Conservation (phyloP, 2,797 vertebrate species). For the Myripristis jacobus region DNA sequence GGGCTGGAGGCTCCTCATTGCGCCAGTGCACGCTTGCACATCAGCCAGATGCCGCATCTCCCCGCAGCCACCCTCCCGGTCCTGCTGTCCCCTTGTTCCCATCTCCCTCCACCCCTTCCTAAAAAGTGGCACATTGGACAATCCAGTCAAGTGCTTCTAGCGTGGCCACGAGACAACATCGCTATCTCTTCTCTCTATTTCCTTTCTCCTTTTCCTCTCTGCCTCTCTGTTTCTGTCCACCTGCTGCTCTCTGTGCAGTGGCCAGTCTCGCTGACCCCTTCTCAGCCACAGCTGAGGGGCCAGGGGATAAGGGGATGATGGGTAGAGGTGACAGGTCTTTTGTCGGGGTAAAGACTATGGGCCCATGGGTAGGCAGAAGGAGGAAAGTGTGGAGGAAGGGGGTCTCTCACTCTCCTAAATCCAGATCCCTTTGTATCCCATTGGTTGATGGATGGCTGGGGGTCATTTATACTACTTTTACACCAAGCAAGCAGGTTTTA, state of each 20-base stretch:
- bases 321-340: conserved; percentile 66
- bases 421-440: not conserved
- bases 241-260: conserved; percentile 55
- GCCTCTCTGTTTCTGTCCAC: conserved; percentile 31
- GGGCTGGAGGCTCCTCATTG: conserved; percentile 64
- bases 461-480: too few relatives aligned
- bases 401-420: conserved; percentile 19
- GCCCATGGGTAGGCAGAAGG: conserved; percentile 37
- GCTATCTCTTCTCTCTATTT: not conserved
- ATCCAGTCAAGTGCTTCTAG: conserved; percentile 1
- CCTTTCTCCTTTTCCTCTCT: conserved; percentile 25
- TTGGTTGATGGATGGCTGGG: not conserved
- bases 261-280: conserved; percentile 34
- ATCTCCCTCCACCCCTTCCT: conserved; percentile 8
- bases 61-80: conserved; percentile 29
- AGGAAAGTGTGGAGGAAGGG: conserved; percentile 6
- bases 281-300: conserved; percentile 21
- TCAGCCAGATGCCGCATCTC: conserved; percentile 72
- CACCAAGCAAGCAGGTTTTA: too few relatives aligned
- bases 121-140: conserved; percentile 9
- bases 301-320: conserved; percentile 55
- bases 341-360: conserved; percentile 63
- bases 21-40: conserved; percentile 59
- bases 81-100: conserved; percentile 12
- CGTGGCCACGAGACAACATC: not conserved